These are phyloP conservation scores for Limnodromus scolopaceus DNA, from an alignment of 2,797 vertebrate species.

Conservation along the genomic window DNA sequence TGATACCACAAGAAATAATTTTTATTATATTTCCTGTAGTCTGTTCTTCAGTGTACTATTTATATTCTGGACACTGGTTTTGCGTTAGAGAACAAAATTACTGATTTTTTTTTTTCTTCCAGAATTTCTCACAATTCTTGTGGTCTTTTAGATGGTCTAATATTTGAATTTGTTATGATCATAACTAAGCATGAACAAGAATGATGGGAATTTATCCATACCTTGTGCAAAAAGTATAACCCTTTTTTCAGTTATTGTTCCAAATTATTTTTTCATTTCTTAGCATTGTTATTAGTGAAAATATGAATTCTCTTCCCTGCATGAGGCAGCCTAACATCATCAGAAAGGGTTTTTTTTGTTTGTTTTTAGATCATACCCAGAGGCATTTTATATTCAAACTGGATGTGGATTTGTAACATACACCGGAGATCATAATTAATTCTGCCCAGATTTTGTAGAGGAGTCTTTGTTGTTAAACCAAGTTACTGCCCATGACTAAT, in stretches of 20 bases:
- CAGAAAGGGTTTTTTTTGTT: rapidly evolving
- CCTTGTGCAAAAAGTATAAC: neutral
- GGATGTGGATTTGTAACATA: neutral
- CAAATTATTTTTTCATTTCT: neutral
- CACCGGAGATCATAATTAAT: neutral
- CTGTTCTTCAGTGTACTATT: neutral
- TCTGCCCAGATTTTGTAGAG: neutral
- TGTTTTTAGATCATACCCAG: neutral
- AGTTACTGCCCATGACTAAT: neutral
- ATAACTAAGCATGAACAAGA: neutral
- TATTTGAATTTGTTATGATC: neutral
- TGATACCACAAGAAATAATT: neutral
- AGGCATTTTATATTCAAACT: neutral
- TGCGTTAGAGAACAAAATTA: neutral
- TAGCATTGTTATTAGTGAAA: neutral
- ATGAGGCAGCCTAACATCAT: neutral
- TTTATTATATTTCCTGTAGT: neutral
- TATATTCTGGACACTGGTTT: neutral
- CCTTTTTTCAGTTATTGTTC: neutral
- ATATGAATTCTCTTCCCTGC: neutral
- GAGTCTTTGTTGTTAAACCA: neutral
- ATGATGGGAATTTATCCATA: neutral
- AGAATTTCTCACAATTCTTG: neutral
- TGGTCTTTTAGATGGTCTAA: neutral
- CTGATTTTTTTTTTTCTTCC: neutral